phyloP scores from a whole-genome alignment of 2,888 invertebrate genomes.

The Myopa tessellatipennis region DNA sequence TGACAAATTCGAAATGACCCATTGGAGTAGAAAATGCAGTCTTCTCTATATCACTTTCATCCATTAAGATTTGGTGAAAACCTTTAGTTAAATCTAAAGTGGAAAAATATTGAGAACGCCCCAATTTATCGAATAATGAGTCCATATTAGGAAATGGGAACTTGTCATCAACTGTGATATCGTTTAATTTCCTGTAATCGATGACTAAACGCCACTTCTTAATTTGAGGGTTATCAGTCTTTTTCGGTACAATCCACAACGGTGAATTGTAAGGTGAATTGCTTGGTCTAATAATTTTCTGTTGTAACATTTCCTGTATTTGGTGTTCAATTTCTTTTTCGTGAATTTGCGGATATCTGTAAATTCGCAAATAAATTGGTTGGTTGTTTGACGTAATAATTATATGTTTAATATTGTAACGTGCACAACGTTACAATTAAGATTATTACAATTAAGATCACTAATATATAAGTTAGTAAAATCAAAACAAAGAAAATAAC shows the following conservation, averaged over 20 bases:
- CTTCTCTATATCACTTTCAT: slow-evolving; percentile 29
- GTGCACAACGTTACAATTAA: no score
- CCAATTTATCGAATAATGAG: slow-evolving; percentile 50
- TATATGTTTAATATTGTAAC: no score
- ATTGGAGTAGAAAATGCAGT: slow-evolving; percentile 39
- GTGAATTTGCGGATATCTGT: slow-evolving; percentile 38
- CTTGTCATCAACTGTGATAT: slow-evolving; percentile 41
- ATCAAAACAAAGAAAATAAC: no score
- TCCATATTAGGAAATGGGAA: slow-evolving; percentile 47
- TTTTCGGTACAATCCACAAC: slow-evolving; percentile 55
- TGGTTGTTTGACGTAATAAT: no score
- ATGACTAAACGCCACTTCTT: slow-evolving; percentile 43
- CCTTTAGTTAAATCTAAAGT: slow-evolving; percentile 35
- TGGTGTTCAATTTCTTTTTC: slow-evolving; percentile 40
- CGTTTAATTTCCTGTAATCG: slow-evolving; percentile 44
- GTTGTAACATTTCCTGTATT: slow-evolving; percentile 45
- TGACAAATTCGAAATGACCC: slow-evolving; percentile 35
- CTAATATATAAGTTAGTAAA: no score
- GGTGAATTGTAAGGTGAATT: slow-evolving; percentile 52
- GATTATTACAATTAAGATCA: no score
- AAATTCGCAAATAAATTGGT: slow-evolving; percentile 28
- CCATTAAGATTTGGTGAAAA: slow-evolving; percentile 42
- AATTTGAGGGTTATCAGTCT: slow-evolving; percentile 45
- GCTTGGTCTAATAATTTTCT: slow-evolving; percentile 52
- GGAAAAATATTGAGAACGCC: slow-evolving; percentile 48